Percentiles rank a stretch among this genome's conserved stretches.
phyloP scores from a whole-genome alignment of 2,113 vertebrate species.

The Stigmatopora nigra region DNA sequence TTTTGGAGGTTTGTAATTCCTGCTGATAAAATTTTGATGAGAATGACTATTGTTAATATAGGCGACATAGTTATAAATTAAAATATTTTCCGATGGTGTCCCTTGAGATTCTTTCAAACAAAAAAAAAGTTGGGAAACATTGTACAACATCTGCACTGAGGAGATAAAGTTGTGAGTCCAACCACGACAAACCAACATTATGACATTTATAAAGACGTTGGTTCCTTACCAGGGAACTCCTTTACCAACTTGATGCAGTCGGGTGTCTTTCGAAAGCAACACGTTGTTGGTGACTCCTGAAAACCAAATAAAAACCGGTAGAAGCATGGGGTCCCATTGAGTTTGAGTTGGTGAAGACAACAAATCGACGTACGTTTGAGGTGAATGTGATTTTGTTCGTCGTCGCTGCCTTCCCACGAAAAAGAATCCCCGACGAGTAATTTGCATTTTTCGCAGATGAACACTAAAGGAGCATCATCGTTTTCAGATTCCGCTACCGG shows the following conservation, averaged over 20 bases:
- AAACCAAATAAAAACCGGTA: conserved; percentile 14
- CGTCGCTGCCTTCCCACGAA: conserved; percentile 68
- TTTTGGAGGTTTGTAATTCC: no score
- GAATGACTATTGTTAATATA: no score
- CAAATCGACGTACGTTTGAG: conserved; percentile 54
- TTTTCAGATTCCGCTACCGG: conserved; percentile 14
- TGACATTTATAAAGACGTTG: background rate
- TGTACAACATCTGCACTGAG: no score
- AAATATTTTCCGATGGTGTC: no score
- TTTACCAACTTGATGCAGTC: conserved; percentile 48
- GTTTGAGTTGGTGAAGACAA: background rate
- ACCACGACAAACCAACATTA: no score
- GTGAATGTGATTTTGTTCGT: conserved; percentile 57
- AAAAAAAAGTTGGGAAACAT: no score
- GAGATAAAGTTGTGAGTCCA: no score
- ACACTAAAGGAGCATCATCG: conserved; percentile 47
- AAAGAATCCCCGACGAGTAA: conserved; percentile 64
- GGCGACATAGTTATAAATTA: no score
- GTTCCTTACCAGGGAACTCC: conserved; percentile 55
- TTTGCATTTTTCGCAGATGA: conserved; percentile 65
- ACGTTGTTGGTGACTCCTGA: conserved; percentile 66
- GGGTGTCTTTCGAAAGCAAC: conserved; percentile 50
- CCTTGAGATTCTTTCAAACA: no score
- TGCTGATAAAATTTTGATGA: no score
- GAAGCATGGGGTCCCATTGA: no score